These are phyloP conservation scores for Thalassoma bifasciatum DNA, from an alignment of 2,113 vertebrate genomes.

Conservation along the genomic window DNA sequence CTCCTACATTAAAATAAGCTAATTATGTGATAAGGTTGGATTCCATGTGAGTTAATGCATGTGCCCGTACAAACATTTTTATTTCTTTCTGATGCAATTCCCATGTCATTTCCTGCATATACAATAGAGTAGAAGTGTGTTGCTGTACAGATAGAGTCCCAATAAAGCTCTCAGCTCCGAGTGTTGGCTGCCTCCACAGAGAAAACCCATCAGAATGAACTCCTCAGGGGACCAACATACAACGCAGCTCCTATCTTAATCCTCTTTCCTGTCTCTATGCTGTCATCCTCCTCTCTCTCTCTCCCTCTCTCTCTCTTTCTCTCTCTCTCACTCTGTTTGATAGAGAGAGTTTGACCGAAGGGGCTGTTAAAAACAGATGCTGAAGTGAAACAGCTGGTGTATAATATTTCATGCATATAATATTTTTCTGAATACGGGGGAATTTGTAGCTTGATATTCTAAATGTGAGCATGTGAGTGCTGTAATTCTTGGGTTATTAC, in stretches of 20 bases:
- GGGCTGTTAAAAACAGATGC: conserved; percentile 13
- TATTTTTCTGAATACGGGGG: conserved; percentile 7
- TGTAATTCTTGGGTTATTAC: conserved; percentile 33
- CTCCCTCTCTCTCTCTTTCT: too few species aligned
- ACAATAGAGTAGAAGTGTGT: conserved; percentile 12
- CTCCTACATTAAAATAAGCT: not conserved
- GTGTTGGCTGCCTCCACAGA: conserved; percentile 20
- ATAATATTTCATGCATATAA: not conserved
- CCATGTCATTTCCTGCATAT: conserved; percentile 6
- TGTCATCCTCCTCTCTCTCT: too few species aligned
- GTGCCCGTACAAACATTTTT: not conserved
- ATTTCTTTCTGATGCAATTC: not conserved
- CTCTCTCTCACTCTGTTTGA: too few species aligned
- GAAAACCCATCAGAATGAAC: conserved; percentile 28
- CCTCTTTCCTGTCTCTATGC: conserved; percentile 21
- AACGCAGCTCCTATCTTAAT: conserved; percentile 35
- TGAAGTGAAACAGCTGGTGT: conserved; percentile 6
- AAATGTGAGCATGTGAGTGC: not conserved
- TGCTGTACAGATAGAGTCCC: conserved; percentile 21
- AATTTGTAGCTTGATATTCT: not conserved
- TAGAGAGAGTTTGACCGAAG: not conserved
- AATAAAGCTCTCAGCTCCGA: conserved; percentile 29
- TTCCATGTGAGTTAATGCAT: not conserved
- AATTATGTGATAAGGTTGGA: not conserved
- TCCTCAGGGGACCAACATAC: conserved; percentile 14